Conservation (phyloP, 2,888 invertebrate genomes). For the Halictus ligatus region DNA sequence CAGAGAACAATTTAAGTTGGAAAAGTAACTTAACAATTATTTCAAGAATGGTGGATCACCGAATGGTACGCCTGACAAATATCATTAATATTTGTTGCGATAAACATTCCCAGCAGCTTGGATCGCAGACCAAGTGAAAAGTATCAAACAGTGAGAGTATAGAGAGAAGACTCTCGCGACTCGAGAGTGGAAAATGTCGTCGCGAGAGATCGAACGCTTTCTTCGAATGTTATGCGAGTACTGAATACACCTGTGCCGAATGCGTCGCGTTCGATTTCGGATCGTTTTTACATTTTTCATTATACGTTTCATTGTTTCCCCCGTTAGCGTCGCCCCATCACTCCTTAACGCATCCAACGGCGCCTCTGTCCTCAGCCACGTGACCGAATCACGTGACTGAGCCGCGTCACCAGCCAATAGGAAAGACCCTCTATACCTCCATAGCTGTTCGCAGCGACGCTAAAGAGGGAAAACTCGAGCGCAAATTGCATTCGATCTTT, state of each 20-base stretch:
- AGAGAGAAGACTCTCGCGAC: constrained; percentile 50
- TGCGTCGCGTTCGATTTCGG: background rate
- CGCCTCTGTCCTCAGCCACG: background rate
- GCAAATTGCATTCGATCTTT: background rate
- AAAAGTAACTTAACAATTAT: too few relatives aligned
- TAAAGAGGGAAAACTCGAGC: background rate
- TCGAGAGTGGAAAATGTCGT: constrained; percentile 49
- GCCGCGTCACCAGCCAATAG: background rate
- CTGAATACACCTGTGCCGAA: background rate
- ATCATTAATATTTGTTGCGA: background rate
- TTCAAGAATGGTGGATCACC: background rate
- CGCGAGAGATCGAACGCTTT: constrained; percentile 19
- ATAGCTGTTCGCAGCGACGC: background rate
- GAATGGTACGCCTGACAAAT: background rate
- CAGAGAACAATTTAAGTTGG: background rate
- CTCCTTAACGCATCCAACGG: too few relatives aligned
- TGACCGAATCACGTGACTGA: background rate
- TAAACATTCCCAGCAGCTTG: background rate
- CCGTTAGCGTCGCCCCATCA: background rate
- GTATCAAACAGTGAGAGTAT: constrained; percentile 60
- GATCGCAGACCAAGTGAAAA: constrained; percentile 57
- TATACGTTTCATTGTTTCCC: background rate
- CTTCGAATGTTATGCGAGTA: background rate
- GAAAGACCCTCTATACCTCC: background rate
- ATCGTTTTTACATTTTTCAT: background rate